Evolutionary conservation across 2,888 invertebrate genomes (phyloP).

Genomic region (Nipponacmea schrenckii): DNA sequence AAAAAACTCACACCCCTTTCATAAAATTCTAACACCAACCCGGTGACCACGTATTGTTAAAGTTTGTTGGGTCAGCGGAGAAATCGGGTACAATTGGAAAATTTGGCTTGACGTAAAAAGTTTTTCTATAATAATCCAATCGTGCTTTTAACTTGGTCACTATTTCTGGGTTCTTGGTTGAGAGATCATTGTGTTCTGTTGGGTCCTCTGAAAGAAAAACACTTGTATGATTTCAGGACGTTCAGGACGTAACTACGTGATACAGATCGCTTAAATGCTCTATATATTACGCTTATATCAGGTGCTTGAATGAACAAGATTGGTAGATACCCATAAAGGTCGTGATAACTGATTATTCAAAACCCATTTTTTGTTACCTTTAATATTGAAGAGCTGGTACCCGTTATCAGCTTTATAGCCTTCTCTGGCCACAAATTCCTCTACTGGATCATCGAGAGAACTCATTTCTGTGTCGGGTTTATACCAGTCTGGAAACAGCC

Average conservation of each 20-base stretch:
- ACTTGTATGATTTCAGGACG: not conserved
- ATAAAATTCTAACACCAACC: slow-evolving; percentile 46
- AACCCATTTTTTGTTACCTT: slow-evolving; percentile 15
- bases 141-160: slow-evolving; percentile 29
- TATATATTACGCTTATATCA: no score
- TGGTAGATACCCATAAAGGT: no score
- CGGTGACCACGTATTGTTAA: slow-evolving; percentile 45
- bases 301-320: no score
- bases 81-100: slow-evolving; percentile 32
- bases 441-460: not conserved
- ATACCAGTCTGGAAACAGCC: slow-evolving; percentile 58
- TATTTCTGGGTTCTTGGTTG: slow-evolving; percentile 33
- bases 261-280: no score
- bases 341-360: not conserved
- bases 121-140: slow-evolving; percentile 33
- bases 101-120: slow-evolving; percentile 35
- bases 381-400: slow-evolving; percentile 32
- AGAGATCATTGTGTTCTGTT: slow-evolving; percentile 45
- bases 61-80: slow-evolving; percentile 36
- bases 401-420: not conserved
- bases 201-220: slow-evolving; percentile 43
- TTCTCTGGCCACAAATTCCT: slow-evolving; percentile 1
- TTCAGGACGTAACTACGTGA: no score
- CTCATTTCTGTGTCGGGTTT: slow-evolving; percentile 28
- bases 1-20: not conserved